These are phyloP conservation scores for Rhinoraja longicauda DNA, from an alignment of 2,797 vertebrate species.

Conservation along the genomic window DNA sequence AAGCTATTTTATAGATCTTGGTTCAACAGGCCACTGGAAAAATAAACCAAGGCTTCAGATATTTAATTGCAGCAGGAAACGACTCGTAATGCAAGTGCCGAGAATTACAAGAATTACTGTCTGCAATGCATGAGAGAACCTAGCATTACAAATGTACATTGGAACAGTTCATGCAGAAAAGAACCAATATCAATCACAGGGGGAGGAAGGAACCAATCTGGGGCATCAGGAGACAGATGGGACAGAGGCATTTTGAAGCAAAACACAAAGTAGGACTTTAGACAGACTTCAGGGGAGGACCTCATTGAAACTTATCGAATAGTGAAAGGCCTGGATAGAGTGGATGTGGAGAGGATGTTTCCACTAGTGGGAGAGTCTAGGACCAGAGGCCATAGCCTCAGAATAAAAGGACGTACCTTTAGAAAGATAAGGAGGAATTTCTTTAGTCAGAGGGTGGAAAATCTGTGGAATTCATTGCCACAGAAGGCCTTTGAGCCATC, in stretches of 20 bases:
- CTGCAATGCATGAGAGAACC: background rate
- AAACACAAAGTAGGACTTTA: background rate
- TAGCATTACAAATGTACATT: background rate
- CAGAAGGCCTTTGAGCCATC: too few relatives aligned
- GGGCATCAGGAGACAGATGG: background rate
- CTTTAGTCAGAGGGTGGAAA: too few relatives aligned
- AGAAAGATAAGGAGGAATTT: too few relatives aligned
- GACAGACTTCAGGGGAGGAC: too few relatives aligned
- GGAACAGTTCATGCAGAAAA: background rate
- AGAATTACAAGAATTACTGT: background rate
- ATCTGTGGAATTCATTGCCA: too few relatives aligned
- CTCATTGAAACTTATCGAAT: too few relatives aligned
- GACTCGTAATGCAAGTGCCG: background rate
- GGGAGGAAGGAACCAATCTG: background rate
- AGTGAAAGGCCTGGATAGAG: too few relatives aligned
- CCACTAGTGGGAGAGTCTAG: too few relatives aligned
- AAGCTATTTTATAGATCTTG: background rate
- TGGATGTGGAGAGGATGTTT: too few relatives aligned
- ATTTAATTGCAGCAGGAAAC: background rate
- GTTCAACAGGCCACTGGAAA: background rate
- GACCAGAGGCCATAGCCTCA: too few relatives aligned
- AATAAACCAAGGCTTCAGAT: background rate
- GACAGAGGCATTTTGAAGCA: background rate
- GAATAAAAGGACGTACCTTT: too few relatives aligned
- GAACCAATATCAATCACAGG: background rate